Percentiles rank a stretch among this genome's conserved stretches.
Evolutionary conservation across 2,797 vertebrate genomes (phyloP).

Genomic region (Cichlasoma orientale): DNA sequence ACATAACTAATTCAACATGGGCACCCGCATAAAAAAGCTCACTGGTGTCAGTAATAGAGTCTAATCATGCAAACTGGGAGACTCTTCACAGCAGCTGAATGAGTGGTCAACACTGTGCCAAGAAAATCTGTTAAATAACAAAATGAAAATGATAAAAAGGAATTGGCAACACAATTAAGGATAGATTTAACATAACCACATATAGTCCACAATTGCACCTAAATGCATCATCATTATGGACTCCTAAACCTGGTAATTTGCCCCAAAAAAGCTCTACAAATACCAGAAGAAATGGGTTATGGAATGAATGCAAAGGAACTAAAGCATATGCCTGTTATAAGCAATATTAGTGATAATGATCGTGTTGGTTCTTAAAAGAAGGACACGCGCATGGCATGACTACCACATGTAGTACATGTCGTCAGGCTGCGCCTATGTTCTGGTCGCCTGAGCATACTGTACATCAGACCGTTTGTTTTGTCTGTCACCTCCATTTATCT

Average conservation of each 20-base stretch:
- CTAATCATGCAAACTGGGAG: constrained; percentile 58
- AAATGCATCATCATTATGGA: neutral
- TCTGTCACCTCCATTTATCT: constrained; percentile 70
- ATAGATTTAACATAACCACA: neutral
- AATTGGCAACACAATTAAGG: neutral
- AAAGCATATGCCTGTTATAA: neutral
- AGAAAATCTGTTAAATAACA: neutral
- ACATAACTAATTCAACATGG: constrained; percentile 69
- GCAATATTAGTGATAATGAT: neutral
- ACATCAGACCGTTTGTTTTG: constrained; percentile 49
- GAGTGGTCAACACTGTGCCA: constrained; percentile 16
- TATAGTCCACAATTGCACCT: neutral
- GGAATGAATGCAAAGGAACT: constrained; percentile 1
- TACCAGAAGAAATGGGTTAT: neutral
- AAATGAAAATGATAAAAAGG: neutral
- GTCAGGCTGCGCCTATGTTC: constrained; percentile 7
- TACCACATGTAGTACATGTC: constrained; percentile 11
- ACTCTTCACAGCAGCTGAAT: constrained; percentile 58
- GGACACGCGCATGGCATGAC: neutral
- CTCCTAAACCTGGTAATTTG: neutral
- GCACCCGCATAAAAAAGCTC: constrained; percentile 66
- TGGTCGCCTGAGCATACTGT: neutral
- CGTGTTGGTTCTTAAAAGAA: neutral
- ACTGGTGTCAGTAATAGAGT: constrained; percentile 69
- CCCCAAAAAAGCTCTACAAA: neutral